Conservation (phyloP, 1,140 invertebrate genomes). For the Drosophila sulfurigaster region DNA sequence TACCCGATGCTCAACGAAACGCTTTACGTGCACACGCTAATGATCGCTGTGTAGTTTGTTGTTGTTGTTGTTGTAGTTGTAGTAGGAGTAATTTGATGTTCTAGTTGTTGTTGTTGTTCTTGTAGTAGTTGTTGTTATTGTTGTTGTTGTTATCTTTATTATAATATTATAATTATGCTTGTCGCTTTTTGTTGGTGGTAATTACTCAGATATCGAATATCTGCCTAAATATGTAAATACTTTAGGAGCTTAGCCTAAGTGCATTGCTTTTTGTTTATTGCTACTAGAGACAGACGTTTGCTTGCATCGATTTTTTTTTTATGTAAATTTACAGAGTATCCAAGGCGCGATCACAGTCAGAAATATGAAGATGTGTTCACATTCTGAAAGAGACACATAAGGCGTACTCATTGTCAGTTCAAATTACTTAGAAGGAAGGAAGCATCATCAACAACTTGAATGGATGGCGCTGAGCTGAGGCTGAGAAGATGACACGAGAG, state of each 20-base stretch:
- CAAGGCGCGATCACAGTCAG: constrained; percentile 84
- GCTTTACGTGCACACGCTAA: constrained; percentile 43
- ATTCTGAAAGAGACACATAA: constrained; percentile 85
- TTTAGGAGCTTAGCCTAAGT: constrained; percentile 74
- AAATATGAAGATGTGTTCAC: constrained; percentile 84
- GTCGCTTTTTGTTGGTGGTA: constrained; percentile 54
- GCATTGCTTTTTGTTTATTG: constrained; percentile 38
- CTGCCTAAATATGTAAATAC: constrained; percentile 48
- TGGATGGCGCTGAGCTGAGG: constrained; percentile 58
- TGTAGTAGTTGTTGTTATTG: constrained; percentile 48
- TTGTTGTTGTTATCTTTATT: constrained; percentile 32
- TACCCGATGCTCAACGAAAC: constrained; percentile 25
- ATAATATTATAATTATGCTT: constrained; percentile 40
- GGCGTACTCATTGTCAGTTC: constrained; percentile 82
- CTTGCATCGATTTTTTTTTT: constrained; percentile 34
- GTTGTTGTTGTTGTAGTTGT: constrained; percentile 18
- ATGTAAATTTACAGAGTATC: constrained; percentile 82
- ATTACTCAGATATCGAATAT: constrained; percentile 22
- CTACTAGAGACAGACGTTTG: constrained; percentile 28
- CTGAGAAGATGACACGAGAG: constrained; percentile 50
- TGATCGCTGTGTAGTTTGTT: constrained; percentile 65
- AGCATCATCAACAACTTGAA: constrained; percentile 77
- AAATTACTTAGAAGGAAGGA: constrained; percentile 62
- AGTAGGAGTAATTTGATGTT: constrained; percentile 44
- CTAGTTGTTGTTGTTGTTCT: constrained; percentile 47